Conservation (phyloP, 2,113 vertebrate species). For the Chaetorhynchus papuensis region DNA sequence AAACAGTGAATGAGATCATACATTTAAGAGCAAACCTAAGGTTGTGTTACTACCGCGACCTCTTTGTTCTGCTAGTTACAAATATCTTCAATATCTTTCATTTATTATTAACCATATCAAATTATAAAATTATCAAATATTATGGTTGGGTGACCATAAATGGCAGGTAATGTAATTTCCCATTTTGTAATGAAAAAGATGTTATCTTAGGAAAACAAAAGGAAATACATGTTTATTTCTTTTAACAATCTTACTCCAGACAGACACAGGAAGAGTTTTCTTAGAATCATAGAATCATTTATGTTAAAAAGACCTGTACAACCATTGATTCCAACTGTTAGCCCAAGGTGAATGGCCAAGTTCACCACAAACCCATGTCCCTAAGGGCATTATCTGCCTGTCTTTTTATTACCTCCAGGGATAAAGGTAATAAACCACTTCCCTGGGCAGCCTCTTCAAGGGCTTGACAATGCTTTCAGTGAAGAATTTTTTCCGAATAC, state of each 20-base stretch:
- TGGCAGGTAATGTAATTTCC: neutral
- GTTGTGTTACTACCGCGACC: neutral
- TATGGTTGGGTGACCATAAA: neutral
- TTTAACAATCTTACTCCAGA: neutral
- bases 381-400: neutral
- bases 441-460: neutral
- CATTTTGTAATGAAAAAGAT: neutral
- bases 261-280: neutral
- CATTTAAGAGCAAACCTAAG: neutral
- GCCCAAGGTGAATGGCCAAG: neutral
- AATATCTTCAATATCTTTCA: neutral
- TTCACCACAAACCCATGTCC: neutral
- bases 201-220: neutral
- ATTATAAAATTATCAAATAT: neutral
- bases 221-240: neutral
- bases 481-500: neutral
- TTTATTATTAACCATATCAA: neutral
- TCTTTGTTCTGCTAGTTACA: neutral
- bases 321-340: neutral
- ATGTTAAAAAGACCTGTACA: neutral
- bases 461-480: neutral
- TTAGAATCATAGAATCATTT: neutral
- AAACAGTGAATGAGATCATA: neutral
- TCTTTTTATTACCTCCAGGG: neutral
- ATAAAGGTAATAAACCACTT: neutral